phyloP scores from a whole-genome alignment of 2,113 vertebrate genomes.

The Gymnorhina tibicen region DNA sequence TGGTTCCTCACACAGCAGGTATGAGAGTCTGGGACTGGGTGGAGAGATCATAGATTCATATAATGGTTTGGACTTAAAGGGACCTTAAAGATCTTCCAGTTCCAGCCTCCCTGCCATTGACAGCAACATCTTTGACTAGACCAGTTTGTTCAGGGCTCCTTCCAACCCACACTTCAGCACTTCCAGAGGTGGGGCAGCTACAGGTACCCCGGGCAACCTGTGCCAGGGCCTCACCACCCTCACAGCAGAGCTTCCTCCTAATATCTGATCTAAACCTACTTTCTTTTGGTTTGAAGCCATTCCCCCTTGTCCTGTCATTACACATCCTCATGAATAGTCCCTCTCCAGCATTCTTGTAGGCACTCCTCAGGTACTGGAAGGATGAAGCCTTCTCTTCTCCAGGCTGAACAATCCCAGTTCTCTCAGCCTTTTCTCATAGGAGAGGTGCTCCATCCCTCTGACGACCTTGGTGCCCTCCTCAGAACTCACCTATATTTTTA shows the following conservation, averaged over 20 bases:
- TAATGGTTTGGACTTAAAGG: not conserved
- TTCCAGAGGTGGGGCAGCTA: not conserved
- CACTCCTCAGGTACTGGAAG: not conserved
- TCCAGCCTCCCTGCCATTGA: not conserved
- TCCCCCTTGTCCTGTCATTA: not conserved
- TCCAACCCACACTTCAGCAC: not conserved
- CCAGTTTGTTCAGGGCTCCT: not conserved
- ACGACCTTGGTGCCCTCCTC: too few relatives aligned
- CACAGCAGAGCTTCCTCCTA: not conserved
- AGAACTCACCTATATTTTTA: not conserved
- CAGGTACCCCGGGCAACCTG: not conserved
- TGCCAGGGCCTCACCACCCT: not conserved
- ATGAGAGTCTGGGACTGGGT: not conserved
- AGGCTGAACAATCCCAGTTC: not conserved
- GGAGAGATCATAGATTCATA: not conserved
- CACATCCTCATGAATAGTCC: accelerated
- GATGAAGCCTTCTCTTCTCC: not conserved
- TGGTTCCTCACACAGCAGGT: not conserved
- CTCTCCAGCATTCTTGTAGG: not conserved
- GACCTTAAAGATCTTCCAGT: not conserved
- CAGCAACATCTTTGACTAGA: not conserved
- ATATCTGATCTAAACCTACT: not conserved
- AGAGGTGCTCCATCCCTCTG: not conserved
- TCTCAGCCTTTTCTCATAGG: not conserved
- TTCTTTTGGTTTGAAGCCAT: not conserved